phyloP scores from a whole-genome alignment of 2,113 vertebrate genomes.

The Theropithecus gelada region DNA sequence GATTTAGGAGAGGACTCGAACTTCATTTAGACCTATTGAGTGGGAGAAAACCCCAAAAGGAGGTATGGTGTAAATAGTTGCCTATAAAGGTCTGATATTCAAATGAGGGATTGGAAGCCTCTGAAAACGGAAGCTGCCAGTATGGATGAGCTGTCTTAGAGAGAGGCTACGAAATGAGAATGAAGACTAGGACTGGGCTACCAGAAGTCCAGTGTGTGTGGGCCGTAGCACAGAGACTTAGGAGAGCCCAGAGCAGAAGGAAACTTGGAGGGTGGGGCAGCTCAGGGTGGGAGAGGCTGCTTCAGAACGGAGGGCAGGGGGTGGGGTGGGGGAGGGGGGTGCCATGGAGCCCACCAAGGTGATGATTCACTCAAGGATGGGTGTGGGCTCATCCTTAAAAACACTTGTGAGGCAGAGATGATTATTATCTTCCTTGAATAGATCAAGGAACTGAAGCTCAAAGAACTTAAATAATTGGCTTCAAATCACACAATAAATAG shows the following conservation, averaged over 20 bases:
- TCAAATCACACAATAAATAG: neutral
- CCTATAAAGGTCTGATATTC: neutral
- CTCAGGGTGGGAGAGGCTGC: neutral
- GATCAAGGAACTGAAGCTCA: neutral
- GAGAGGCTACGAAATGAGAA: neutral
- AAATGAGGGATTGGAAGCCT: neutral
- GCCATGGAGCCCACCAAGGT: fast-evolving
- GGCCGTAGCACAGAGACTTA: fast-evolving
- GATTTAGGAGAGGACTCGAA: neutral
- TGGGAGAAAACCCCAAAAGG: neutral
- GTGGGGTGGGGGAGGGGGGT: fast-evolving
- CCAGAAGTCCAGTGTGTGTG: fast-evolving
- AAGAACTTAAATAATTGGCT: neutral
- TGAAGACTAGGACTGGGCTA: neutral
- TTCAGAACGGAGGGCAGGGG: neutral
- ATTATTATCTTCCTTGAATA: neutral
- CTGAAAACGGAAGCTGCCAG: neutral
- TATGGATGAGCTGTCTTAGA: no score
- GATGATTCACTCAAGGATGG: no score
- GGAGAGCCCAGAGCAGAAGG: neutral
- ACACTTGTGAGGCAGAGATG: neutral
- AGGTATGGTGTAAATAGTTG: neutral
- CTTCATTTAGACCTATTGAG: neutral
- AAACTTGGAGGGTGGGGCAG: fast-evolving
- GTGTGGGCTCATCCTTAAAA: neutral